Evolutionary conservation across 2,888 invertebrate genomes (phyloP).

Genomic region (Acholoe squamosa): DNA sequence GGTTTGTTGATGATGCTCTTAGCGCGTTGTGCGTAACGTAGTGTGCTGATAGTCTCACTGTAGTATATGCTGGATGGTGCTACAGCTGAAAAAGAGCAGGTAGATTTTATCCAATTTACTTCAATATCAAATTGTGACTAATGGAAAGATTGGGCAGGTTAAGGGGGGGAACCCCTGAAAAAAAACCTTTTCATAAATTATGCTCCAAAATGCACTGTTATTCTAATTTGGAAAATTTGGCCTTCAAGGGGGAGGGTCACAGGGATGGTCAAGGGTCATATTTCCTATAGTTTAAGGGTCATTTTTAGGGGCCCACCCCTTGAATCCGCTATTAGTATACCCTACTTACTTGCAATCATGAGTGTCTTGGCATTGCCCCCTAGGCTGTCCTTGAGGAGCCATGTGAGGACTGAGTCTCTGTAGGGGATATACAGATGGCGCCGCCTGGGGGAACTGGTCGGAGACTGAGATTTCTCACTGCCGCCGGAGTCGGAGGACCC

Average conservation of each 20-base stretch:
- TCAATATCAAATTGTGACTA: too few relatives aligned
- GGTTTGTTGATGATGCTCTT: conserved; percentile 88
- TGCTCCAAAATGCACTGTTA: too few relatives aligned
- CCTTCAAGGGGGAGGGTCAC: too few relatives aligned
- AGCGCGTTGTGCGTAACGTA: conserved; percentile 91
- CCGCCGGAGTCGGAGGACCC: conserved; percentile 50
- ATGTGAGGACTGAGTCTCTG: conserved; percentile 91
- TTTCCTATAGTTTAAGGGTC: too few relatives aligned
- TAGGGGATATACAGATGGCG: conserved; percentile 88
- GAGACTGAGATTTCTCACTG: conserved; percentile 35
- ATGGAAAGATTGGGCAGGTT: too few relatives aligned
- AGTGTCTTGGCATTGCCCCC: conserved; percentile 91
- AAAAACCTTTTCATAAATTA: too few relatives aligned
- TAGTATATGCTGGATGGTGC: conserved; percentile 90
- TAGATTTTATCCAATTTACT: too few relatives aligned
- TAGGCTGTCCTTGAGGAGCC: conserved; percentile 91
- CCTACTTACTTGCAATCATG: conserved; percentile 90
- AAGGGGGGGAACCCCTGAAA: too few relatives aligned
- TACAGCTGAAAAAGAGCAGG: conserved; percentile 86
- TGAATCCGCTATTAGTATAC: too few relatives aligned
- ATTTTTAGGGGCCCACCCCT: too few relatives aligned
- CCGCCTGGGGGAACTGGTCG: conserved; percentile 35
- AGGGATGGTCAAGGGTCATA: too few relatives aligned
- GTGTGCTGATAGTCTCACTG: conserved; percentile 91
- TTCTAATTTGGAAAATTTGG: too few relatives aligned